Conservation (phyloP, 2,888 invertebrate species). For the Toxonevra muliebris region DNA sequence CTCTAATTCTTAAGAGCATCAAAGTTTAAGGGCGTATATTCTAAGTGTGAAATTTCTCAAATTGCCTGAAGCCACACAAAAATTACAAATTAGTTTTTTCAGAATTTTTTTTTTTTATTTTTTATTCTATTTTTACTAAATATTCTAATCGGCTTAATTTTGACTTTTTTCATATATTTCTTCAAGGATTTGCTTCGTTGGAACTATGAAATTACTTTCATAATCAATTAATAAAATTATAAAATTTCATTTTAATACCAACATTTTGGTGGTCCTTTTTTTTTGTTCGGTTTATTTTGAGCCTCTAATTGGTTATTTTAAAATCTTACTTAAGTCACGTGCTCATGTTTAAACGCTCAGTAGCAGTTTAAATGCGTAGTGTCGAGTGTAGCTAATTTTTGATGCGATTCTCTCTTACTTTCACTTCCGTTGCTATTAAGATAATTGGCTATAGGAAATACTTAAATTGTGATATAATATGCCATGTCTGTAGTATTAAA, state of each 20-base stretch:
- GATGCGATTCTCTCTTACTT: neutral
- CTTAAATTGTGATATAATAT: too few relatives aligned
- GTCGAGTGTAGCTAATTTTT: too few relatives aligned
- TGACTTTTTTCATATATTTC: conserved; percentile 16
- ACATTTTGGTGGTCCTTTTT: neutral
- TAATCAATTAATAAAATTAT: conserved; percentile 22
- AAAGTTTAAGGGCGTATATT: conserved; percentile 5
- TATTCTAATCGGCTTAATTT: conserved; percentile 27
- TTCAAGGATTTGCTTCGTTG: neutral
- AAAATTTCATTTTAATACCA: neutral
- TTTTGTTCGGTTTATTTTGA: neutral
- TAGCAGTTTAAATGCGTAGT: too few relatives aligned
- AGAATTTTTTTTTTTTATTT: conserved; percentile 9
- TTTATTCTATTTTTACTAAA: neutral
- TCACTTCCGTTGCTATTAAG: neutral
- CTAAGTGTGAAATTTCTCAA: conserved; percentile 37
- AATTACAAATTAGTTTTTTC: neutral
- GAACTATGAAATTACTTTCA: conserved; percentile 31
- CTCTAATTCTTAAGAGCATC: too few relatives aligned
- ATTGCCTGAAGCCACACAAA: conserved; percentile 26
- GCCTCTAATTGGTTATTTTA: neutral
- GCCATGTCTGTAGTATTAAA: too few relatives aligned
- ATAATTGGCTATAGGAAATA: neutral
- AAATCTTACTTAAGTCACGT: conserved; percentile 17
- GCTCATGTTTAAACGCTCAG: conserved; percentile 13